phyloP scores from a whole-genome alignment of 2,888 invertebrate genomes.

The Ormyrus nitidulus region DNA sequence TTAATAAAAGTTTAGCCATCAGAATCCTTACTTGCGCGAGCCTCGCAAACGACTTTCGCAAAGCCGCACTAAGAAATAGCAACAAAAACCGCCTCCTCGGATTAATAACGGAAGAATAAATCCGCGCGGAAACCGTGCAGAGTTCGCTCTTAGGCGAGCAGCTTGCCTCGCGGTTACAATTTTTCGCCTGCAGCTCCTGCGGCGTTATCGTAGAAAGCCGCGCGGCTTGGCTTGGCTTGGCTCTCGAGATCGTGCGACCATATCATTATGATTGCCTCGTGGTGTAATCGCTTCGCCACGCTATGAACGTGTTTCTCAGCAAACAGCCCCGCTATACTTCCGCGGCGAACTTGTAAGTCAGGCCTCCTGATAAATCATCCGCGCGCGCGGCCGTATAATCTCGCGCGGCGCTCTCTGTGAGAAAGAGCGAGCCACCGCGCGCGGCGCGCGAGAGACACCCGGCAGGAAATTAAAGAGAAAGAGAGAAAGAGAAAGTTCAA shows the following conservation, averaged over 20 bases:
- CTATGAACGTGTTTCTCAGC: conserved; percentile 54
- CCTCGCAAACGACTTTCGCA: no score
- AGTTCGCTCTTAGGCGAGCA: no score
- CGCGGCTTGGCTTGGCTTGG: not conserved
- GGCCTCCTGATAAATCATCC: conserved; percentile 55
- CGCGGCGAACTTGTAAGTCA: conserved; percentile 54
- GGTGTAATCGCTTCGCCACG: conserved; percentile 58
- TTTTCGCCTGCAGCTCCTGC: no score
- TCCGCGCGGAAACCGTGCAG: no score
- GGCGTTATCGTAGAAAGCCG: conserved; percentile 23
- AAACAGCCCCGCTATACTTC: conserved; percentile 29
- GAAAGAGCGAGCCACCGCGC: conserved; percentile 23
- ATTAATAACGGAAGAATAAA: no score
- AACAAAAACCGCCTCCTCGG: no score
- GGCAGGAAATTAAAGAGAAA: conserved; percentile 55
- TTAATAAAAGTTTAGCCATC: no score
- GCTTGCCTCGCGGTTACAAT: no score
- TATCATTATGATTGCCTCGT: conserved; percentile 58
- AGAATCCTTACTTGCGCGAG: no score
- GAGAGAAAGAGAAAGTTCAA: conserved; percentile 28
- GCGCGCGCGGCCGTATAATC: conserved; percentile 47
- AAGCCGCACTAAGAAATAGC: no score
- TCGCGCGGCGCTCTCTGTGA: conserved; percentile 16
- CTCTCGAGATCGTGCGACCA: conserved; percentile 38
- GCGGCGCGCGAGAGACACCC: conserved; percentile 13